Percentiles rank a stretch among this genome's conserved stretches.
These are phyloP conservation scores for Momotus momota DNA, from an alignment of 2,797 vertebrate genomes.

Conservation along the genomic window DNA sequence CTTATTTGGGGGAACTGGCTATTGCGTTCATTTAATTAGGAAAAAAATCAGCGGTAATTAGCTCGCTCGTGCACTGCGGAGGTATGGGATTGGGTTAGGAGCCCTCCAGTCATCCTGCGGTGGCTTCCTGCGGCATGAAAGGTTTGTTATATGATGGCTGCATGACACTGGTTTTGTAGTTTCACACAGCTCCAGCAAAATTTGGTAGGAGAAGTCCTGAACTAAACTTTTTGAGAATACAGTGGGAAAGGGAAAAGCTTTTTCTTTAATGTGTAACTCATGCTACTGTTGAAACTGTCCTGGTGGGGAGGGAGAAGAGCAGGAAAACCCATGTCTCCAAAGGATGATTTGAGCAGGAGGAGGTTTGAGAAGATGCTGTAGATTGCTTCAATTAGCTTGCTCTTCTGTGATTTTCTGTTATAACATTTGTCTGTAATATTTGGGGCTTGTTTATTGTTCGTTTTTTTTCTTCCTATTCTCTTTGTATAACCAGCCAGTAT, in stretches of 20 bases:
- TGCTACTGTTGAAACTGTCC: neutral
- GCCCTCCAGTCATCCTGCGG: neutral
- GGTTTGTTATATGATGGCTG: neutral
- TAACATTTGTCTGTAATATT: neutral
- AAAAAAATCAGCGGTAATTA: neutral
- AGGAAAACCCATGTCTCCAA: neutral
- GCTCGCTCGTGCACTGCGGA: neutral
- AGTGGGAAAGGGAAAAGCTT: neutral
- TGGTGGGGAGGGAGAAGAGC: neutral
- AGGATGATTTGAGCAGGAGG: neutral
- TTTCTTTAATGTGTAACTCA: neutral
- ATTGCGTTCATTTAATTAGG: constrained; percentile 39
- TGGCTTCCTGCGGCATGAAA: neutral
- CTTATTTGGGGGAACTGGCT: neutral
- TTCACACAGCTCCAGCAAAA: neutral
- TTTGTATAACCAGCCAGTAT: neutral
- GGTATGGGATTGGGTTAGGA: neutral
- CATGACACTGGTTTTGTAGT: neutral
- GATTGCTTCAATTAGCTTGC: neutral
- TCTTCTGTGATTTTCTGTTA: neutral
- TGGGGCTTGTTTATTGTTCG: neutral
- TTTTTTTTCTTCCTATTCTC: neutral
- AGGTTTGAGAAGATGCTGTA: neutral
- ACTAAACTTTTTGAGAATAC: neutral
- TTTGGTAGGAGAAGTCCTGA: neutral